A percentile compares a stretch with the other conserved stretches of the same genome.
phyloP scores from a whole-genome alignment of 2,888 invertebrate species.

The Drosophila antonietae region DNA sequence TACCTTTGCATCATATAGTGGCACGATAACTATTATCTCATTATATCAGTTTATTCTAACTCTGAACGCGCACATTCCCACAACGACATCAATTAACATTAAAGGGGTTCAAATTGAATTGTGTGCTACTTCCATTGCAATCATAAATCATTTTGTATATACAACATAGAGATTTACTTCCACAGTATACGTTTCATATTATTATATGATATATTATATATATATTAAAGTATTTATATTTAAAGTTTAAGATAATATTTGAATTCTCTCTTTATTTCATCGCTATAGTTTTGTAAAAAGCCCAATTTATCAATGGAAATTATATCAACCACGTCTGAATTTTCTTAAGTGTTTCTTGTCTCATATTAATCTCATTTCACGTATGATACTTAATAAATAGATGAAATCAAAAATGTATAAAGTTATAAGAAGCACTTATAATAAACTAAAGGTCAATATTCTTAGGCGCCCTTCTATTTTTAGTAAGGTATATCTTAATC shows the following conservation, averaged over 20 bases:
- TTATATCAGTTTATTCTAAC: slow-evolving; percentile 13
- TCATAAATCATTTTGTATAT: slow-evolving; percentile 24
- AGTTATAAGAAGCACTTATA: not conserved
- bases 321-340: not conserved
- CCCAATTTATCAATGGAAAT: not conserved
- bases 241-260: not conserved
- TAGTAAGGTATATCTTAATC: not conserved
- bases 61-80: slow-evolving; percentile 7
- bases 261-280: not conserved
- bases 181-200: not conserved
- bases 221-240: not conserved
- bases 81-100: slow-evolving; percentile 43
- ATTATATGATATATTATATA: not conserved
- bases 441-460: not conserved
- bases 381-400: not conserved
- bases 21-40: not conserved
- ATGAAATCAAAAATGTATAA: not conserved
- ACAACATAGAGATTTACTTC: not conserved
- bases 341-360: not conserved
- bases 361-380: not conserved
- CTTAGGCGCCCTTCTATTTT: not conserved
- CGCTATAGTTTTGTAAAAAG: not conserved
- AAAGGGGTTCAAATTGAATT: slow-evolving; percentile 51
- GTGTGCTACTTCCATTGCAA: slow-evolving; percentile 47
- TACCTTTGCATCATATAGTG: not conserved